Base-by-base conservation (phyloP, 1,140 invertebrate species). In the Daktulosphaira vitifoliae region DNA sequence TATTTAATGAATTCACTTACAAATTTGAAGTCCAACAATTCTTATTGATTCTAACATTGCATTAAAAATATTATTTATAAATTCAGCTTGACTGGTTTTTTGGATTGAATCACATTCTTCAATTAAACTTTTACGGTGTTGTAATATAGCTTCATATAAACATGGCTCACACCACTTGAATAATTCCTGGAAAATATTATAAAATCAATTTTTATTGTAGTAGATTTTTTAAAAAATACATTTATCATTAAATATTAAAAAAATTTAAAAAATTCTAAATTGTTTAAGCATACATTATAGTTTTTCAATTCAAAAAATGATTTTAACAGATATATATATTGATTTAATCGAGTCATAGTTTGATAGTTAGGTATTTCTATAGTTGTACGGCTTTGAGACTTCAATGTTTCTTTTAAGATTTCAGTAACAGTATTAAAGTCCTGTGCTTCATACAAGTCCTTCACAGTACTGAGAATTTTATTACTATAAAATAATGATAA, bases 281-380 rank as follows among this genome's bases (percentile, higher is more conserved):
- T 67, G 67, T 54, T 37, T 51, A 25, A 62, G 22, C 33, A 65
- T 72, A 73, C 74, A 69, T 78, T 74, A 59, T 76, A 77, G 22
- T 79, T 74, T 48, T 78, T 71, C 15, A 81, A 69, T 23, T 80
- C 75, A 26, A 54, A 64, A 38, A 70, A 49, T 25, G 65, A 66
- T 67, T 91, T 84, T 54, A 90, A 76, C 50, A 92, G 76, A 67
- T 90, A 76, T 22, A 77, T 70, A 8, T 84, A 71, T 69, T 85
- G 83, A 37, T 78, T 73, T 38, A 77, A 76, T 23, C 82, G 74
- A 67, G 82, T 78, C 8, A 74, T 26, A n/a, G 54, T 39, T 5
- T 52, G 65, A 53, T 64, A 33, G 22, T n/a, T 64, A 13, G 65
- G 53, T 29, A 68, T 62, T 6, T 62, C 52, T 15, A 68, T 44